Evolutionary conservation across 1,140 invertebrate species (phyloP), one percentile per base, ranked within the genome.

Genomic region (Drosophila nebulosa): DNA sequence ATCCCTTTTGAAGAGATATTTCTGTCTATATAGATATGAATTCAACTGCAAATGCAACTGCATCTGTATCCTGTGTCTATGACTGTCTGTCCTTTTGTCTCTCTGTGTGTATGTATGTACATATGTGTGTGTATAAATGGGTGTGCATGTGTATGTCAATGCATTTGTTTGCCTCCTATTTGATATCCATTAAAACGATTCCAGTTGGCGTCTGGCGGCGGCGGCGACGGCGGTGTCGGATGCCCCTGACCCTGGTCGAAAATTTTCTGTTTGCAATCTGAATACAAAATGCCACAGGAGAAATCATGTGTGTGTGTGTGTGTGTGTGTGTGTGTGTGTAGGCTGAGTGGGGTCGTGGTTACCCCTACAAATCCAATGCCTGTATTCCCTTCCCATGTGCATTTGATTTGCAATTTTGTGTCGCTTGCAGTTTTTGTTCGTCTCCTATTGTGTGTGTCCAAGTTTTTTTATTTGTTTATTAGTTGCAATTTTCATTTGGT

Each of bases 171-270:
- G 61, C 69, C 65, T 61, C 63, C 83, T 88, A 88, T 86, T 86
- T 88, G 83, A 86, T 88, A 86, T 86, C 83, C 83, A 86, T 86
- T 86, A 86, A 86, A 86, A 81, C 78, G 81, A 88, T 88, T 88
- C 81, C 73, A 65, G 55, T 70, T 50, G 61, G 18, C 36, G 73
- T 70, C 60, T 76, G 66, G 27, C 65, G 62, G 64, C 58, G 63
- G 22, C 65, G 66, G 27, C 65, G 62, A 57, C 58, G 63, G 22
- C 65, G n/a, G n/a, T n/a, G n/a, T n/a, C n/a, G n/a, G n/a, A n/a
- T 68, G 64, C 65, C 72, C 70, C 62, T 55, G 50, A 53, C 57
- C 64, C 64, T 76, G 65, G 52, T 60, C 36, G 14, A 7, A 35
- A 16, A n/a, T 53, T 26, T 39, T 30, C 3, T 59, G 42, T 12